A percentile compares a stretch with the other conserved stretches of the same genome.
phyloP scores from a whole-genome alignment of 2,888 invertebrate genomes.

The Lottia scabra region DNA sequence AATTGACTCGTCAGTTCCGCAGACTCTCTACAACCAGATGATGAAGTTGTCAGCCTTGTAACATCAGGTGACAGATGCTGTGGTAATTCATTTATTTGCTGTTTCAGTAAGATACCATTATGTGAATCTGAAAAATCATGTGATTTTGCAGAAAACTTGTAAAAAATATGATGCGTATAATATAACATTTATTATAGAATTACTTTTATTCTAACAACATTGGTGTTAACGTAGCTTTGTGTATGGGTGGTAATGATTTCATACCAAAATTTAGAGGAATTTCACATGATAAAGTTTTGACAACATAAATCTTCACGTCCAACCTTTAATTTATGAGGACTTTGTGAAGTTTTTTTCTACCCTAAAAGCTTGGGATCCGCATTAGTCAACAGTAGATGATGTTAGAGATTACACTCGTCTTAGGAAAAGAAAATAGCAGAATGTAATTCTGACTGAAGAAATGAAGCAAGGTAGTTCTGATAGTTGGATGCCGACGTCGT shows the following conservation, averaged over 20 bases:
- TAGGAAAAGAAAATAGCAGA: no score
- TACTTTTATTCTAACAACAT: background rate
- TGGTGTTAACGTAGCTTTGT: background rate
- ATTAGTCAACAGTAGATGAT: no score
- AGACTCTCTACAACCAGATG: slow-evolving; percentile 6
- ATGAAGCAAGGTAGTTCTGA: no score
- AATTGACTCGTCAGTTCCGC: background rate
- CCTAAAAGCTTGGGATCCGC: no score
- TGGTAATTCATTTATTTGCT: slow-evolving; percentile 1
- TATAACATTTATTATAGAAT: slow-evolving; percentile 4
- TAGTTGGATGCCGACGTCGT: no score
- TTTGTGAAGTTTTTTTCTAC: no score
- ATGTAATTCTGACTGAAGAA: no score
- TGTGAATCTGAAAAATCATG: background rate
- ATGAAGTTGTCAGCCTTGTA: background rate
- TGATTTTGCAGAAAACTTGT: slow-evolving; percentile 2
- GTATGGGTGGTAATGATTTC: slow-evolving; percentile 9
- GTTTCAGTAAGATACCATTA: no score
- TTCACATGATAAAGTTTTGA: slow-evolving; percentile 7
- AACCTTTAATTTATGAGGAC: no score
- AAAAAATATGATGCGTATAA: background rate
- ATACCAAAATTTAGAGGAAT: slow-evolving; percentile 3
- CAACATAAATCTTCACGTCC: background rate
- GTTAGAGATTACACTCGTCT: no score
- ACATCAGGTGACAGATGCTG: slow-evolving; percentile 10